phyloP scores from a whole-genome alignment of 2,888 invertebrate genomes.

The Saturnia pavonia region DNA sequence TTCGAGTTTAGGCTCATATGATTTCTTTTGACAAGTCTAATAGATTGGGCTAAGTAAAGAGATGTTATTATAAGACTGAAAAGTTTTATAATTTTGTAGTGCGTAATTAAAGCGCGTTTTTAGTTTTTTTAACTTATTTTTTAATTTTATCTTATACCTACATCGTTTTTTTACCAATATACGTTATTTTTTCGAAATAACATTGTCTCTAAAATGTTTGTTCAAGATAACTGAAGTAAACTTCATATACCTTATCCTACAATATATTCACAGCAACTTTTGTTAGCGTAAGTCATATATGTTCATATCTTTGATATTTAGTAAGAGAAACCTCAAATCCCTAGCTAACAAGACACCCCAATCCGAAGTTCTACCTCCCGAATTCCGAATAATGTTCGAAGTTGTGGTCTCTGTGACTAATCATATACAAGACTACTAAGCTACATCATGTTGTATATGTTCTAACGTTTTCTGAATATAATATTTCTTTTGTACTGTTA shows the following conservation, averaged over 20 bases:
- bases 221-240: neutral
- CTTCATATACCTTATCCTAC: neutral
- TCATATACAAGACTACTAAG: neutral
- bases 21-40: no score
- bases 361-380: neutral
- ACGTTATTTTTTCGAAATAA: no score
- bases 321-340: neutral
- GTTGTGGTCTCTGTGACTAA: neutral
- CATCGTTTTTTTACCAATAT: no score
- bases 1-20: no score
- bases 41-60: no score
- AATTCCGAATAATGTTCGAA: neutral
- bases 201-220: no score
- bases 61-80: no score
- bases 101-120: no score
- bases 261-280: neutral
- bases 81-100: no score
- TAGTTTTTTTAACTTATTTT: no score
- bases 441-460: neutral
- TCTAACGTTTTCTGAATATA: conserved; percentile 1
- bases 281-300: neutral
- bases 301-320: neutral
- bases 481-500: conserved; percentile 22
- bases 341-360: neutral
- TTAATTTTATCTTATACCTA: no score